Conservation (phyloP, 2,113 vertebrate genomes). For the Casuarius casuarius region DNA sequence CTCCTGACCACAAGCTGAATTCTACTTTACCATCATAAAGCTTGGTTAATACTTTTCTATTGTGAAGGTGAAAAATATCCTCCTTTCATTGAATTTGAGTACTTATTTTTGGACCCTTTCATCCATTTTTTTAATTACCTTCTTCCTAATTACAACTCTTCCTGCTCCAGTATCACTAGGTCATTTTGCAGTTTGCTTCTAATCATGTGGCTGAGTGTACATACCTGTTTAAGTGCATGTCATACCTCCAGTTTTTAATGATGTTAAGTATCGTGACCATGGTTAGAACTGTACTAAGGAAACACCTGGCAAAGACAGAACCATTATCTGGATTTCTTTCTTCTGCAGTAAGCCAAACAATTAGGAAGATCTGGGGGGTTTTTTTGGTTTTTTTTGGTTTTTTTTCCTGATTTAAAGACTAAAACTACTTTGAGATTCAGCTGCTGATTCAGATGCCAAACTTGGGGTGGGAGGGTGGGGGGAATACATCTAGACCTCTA, state of each 20-base stretch:
- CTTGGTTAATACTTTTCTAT: background rate
- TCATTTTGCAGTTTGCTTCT: background rate
- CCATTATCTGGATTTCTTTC: background rate
- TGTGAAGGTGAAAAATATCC: background rate
- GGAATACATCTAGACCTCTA: background rate
- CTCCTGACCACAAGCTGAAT: background rate
- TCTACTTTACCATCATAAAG: background rate
- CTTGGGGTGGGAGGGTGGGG: too few species aligned
- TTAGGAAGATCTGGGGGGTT: background rate
- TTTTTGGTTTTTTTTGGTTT: background rate
- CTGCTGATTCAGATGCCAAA: background rate
- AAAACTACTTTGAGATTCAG: too few species aligned
- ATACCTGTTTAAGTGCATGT: rapidly evolving
- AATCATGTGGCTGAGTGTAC: background rate
- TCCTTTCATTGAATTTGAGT: background rate
- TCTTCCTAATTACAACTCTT: background rate
- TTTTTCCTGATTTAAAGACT: background rate
- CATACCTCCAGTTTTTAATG: background rate
- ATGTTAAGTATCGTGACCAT: background rate
- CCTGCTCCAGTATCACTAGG: background rate
- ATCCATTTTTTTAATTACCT: background rate
- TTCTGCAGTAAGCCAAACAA: background rate
- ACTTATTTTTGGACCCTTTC: background rate
- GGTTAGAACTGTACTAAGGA: background rate
- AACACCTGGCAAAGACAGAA: background rate